Evolutionary conservation across 1,140 invertebrate species (phyloP), one percentile per base, ranked within the genome.

Genomic region (Trypoxylus dichotomus): DNA sequence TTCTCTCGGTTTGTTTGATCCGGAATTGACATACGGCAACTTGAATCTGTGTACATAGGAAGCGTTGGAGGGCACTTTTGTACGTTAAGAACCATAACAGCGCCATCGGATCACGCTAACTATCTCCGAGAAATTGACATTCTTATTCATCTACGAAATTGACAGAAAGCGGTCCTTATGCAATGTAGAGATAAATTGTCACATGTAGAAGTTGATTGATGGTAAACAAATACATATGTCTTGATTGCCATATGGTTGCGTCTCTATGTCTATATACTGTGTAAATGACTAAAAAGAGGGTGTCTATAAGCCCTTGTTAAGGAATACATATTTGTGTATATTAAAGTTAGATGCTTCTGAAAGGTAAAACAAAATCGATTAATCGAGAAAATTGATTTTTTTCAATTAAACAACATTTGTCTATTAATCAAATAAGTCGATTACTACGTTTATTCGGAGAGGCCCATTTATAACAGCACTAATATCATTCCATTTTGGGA

Each of bases 11-110:
- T 15, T 68, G 24, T 68, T 68, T 68, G 60, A 68, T 68, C 60
- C 60, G 21, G 60, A 68, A 68, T 68, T 68, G 60, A 68, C 60
- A 29, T 68, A 68, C 60, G 60, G 60, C 24, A 68, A 68, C 60
- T 27, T 8, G 60, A 27, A 68, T 29, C 19, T 68, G 60, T 68
- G 21, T 68, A 24, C 60, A 68, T 68, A 68, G 60, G 60, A 25
- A 68, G 21, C 60, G 60, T 68, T 68, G 11, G 60, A 68, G 60
- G 19, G 21, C 7, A 68, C 60, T 68, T 27, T 27, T 29, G 60
- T 27, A 68, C 24, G 60, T 24, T 68, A 68, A 68, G 60, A 68
- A 68, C 19, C 60, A 24, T 68, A 68, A 68, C 60, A 68, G 21
- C 21, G 47, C 47, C 47, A 58, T 58, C 47, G 47, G 47, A n/a